phyloP scores from a whole-genome alignment of 2,113 vertebrate species.

The Podarcis cretensis region DNA sequence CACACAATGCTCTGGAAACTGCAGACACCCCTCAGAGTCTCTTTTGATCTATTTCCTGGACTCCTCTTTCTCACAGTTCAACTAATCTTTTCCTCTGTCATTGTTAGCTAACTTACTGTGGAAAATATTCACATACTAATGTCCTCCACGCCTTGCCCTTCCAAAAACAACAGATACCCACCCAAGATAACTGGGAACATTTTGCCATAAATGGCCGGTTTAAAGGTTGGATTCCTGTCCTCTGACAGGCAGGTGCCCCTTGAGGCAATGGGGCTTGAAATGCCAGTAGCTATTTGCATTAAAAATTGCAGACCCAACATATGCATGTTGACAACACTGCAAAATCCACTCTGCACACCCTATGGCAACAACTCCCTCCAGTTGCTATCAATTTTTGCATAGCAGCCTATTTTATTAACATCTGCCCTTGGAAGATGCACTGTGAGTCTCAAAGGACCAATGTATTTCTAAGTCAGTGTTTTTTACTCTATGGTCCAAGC shows the following conservation, averaged over 20 bases:
- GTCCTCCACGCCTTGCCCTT: slow-evolving; percentile 50
- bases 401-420: background rate
- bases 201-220: background rate
- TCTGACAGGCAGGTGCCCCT: slow-evolving; percentile 12
- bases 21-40: slow-evolving; percentile 20
- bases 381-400: background rate
- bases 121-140: slow-evolving; percentile 64
- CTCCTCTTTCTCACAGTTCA: slow-evolving; percentile 38
- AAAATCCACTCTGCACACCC: background rate
- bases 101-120: slow-evolving; percentile 58
- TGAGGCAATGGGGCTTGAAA: background rate
- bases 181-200: slow-evolving; percentile 21
- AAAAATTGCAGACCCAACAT: background rate
- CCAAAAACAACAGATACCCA: slow-evolving; percentile 40
- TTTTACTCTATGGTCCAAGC: background rate
- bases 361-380: too few relatives aligned
- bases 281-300: background rate
- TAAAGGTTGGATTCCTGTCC: slow-evolving; percentile 15
- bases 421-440: background rate
- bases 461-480: background rate
- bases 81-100: slow-evolving; percentile 63
- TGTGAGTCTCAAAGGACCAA: background rate
- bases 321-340: too few relatives aligned
- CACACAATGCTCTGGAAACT: slow-evolving; percentile 39
- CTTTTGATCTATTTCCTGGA: slow-evolving; percentile 60